Base-by-base conservation (phyloP, 37 sponge, comb jelly and placozoan genomes). In the Crambe crambe region DNA sequence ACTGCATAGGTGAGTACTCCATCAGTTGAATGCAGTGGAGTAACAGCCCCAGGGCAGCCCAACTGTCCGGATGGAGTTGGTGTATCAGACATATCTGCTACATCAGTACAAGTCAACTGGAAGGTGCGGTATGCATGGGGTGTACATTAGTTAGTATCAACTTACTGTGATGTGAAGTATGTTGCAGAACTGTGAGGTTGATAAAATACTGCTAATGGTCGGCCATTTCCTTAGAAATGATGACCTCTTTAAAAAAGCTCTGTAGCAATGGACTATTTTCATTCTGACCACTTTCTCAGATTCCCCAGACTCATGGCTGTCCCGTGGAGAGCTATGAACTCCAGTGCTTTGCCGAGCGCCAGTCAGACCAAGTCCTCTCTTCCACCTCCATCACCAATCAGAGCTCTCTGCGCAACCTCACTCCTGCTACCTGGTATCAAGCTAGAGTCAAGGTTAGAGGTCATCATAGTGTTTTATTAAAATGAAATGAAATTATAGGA, bases 21-120 rank as follows among this genome's bases (percentile, higher is more conserved):
- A 25, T 75, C 67, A 20, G 29, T 51, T 0, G 41, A 75, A 26
- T 76, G 76, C 34, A 37, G n/a, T 22, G 38, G 60, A 31, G 31
- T 23, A 12, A 90, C 86, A 47, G 77, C 87, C 21, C 68, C 82
- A 12, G 86, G 87, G 0, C 39, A 21, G n/a, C 91, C 91, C 31
- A 82, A 75, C 36, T 37, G 78, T 20, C 91, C 91, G 0, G 5
- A 27, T 25, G 1, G 35, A 3, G 56, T 77, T 22, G 69, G 42
- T n/a, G 42, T 79, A 27, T 25, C 34, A 25, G 56, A 3, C 22
- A 56, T 63, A 17, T 57, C 77, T 18, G 82, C 91, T 21, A 62
- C 56, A 34, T 68, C 73, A 12, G 74, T 69, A 37, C 62, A 62
- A 20, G 27, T 90, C 38, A 62, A 72, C 5, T 85, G 86, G 86